These are phyloP conservation scores for Solen grandis DNA, from an alignment of 1,140 invertebrate species.

Conservation along the genomic window DNA sequence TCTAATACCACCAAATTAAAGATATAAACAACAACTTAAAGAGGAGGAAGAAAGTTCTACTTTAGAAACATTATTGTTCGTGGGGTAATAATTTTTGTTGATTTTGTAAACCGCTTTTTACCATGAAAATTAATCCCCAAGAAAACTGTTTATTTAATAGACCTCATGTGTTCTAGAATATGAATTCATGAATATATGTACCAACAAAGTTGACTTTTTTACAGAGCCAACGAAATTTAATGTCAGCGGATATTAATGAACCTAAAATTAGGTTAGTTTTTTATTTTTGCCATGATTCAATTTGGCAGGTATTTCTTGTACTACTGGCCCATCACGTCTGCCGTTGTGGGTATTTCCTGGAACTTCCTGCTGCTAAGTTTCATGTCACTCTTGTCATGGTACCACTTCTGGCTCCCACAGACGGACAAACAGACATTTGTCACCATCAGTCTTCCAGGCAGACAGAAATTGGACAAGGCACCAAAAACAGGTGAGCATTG, in stretches of 20 bases:
- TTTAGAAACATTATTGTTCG: no score
- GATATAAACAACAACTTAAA: no score
- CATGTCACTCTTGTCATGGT: conserved; percentile 46
- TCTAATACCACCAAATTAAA: no score
- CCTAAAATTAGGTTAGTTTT: not conserved
- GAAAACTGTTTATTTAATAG: not conserved
- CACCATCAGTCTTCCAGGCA: no score
- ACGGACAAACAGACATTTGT: no score
- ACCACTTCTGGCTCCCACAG: conserved; percentile 38
- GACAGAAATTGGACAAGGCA: no score
- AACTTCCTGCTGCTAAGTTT: conserved; percentile 32
- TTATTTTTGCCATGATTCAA: not conserved
- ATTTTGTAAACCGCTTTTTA: no score
- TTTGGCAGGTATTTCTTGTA: conserved; percentile 47
- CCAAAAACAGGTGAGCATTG: no score
- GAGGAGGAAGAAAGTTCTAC: no score
- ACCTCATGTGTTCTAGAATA: not conserved
- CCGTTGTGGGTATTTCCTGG: conserved; percentile 40
- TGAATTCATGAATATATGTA: not conserved
- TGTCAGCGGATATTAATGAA: not conserved
- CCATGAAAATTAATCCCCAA: not conserved
- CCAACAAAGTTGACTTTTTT: no score
- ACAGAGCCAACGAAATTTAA: no score
- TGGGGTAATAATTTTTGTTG: no score
- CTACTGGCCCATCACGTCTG: conserved; percentile 48